Conservation (phyloP, 2,888 invertebrate species). For the Agelastica alni region DNA sequence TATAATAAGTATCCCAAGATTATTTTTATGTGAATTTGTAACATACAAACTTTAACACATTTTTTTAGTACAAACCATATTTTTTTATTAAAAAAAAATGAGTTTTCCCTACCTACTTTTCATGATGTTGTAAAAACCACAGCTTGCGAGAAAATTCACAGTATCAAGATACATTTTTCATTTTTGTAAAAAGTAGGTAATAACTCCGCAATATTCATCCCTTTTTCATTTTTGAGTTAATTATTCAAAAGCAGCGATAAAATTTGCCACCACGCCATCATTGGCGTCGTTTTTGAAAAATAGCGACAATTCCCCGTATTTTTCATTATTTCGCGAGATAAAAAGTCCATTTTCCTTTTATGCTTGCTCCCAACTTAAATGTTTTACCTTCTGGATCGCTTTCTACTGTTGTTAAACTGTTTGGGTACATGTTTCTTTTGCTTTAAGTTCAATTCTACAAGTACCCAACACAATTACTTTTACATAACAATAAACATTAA, state of each 20-base stretch:
- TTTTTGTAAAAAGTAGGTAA: neutral
- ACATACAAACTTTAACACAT: too few relatives aligned
- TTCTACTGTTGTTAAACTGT: constrained; percentile 6
- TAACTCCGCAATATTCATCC: constrained; percentile 7
- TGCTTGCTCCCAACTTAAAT: constrained; percentile 4
- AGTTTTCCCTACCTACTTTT: too few relatives aligned
- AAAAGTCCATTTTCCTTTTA: constrained; percentile 19
- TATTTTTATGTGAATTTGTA: too few relatives aligned
- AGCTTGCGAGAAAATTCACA: neutral
- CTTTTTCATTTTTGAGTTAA: constrained; percentile 15
- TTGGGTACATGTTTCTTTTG: neutral
- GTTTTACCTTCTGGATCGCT: constrained; percentile 11
- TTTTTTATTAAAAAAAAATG: too few relatives aligned
- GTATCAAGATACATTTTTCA: constrained; percentile 5
- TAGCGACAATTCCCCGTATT: constrained; percentile 11
- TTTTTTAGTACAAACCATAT: too few relatives aligned
- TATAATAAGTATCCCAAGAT: too few relatives aligned
- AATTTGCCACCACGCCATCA: constrained; percentile 17
- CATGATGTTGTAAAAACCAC: constrained; percentile 4
- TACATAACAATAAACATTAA: too few relatives aligned
- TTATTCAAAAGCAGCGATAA: constrained; percentile 18
- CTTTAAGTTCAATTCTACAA: neutral
- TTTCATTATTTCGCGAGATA: constrained; percentile 19
- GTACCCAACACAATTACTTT: too few relatives aligned
- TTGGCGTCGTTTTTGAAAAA: constrained; percentile 16